Conservation (phyloP, 2,113 vertebrate species). For the Empidonax traillii region DNA sequence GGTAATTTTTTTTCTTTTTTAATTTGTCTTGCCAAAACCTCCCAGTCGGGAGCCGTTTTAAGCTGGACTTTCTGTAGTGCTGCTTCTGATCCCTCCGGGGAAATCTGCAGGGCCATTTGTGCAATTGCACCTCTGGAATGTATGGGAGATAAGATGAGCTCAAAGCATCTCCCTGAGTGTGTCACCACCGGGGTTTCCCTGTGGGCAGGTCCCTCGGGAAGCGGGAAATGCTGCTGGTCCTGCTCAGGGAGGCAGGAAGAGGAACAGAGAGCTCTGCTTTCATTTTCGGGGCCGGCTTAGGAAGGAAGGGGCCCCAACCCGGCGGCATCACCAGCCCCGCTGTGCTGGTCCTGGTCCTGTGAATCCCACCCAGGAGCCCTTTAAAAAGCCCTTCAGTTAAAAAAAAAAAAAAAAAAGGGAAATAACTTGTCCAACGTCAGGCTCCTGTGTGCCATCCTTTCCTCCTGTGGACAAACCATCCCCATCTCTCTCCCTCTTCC, state of each 20-base stretch:
- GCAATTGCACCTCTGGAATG: background rate
- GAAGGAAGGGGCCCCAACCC: background rate
- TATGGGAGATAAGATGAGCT: background rate
- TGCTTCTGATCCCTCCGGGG: background rate
- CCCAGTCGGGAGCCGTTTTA: background rate
- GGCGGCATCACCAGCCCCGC: background rate
- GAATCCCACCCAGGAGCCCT: background rate
- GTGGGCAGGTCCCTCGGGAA: background rate
- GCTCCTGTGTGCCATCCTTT: background rate
- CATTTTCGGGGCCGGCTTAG: background rate
- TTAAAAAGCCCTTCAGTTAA: background rate
- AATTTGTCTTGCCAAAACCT: background rate
- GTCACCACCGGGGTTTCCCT: background rate
- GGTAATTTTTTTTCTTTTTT: too few species aligned
- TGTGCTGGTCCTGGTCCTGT: background rate
- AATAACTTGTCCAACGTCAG: background rate
- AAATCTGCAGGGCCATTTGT: fast-evolving
- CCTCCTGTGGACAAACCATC: background rate
- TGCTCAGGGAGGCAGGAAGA: background rate
- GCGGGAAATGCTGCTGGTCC: background rate
- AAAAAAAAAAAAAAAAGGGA: background rate
- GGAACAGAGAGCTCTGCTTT: background rate
- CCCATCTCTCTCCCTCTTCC: background rate
- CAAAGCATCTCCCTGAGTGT: background rate
- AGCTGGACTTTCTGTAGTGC: background rate